Evolutionary conservation across 2,888 invertebrate species (phyloP), one percentile per base, ranked within the genome.

Genomic region (Perdita meconis): DNA sequence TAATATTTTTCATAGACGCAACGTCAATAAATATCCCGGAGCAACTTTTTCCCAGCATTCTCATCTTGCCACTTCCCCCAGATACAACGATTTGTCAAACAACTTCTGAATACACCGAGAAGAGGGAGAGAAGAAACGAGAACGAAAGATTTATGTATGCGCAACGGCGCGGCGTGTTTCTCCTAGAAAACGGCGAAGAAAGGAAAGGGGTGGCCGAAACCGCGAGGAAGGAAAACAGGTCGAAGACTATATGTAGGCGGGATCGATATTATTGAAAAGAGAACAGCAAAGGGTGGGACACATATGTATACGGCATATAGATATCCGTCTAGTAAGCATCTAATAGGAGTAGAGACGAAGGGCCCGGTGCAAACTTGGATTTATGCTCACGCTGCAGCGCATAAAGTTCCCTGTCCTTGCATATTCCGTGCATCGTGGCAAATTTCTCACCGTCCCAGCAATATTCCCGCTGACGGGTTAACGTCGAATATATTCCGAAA

Each of bases 381-480:
- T 88, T 87, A 87, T 87, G 87, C 84, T 78, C 84, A 70, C 80
- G 82, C 80, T 86, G 83, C 84, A 79, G 78, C 78, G 86, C 80
- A 86, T 87, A 87, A 87, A 86, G 80, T 85, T 85, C 74, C 75
- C 63, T 72, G 72, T 77, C 77, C 85, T 72, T 81, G 68, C 82
- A 68, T 74, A 68, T 60, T 55, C 63, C 44, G 63, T 53, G 61
- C 64, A 64, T 77, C 69, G 34, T 80, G 79, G 78, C 80, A 81
- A 86, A 86, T 84, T 85, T 86, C 82, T 84, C 83, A 77, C 77
- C 72, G 70, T 80, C 63, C 68, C 56, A 63, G 78, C 84, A 79
- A 86, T 86, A 86, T 86, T 83, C 81, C 66, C 64, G 80, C 59
- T 73, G 83, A 84, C 71, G 60, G 65, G 74, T 70, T 78, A 80